A percentile compares a stretch with the other conserved stretches of the same genome.
Conservation (phyloP, 2,888 invertebrate genomes). For the Eupithecia tripunctaria region DNA sequence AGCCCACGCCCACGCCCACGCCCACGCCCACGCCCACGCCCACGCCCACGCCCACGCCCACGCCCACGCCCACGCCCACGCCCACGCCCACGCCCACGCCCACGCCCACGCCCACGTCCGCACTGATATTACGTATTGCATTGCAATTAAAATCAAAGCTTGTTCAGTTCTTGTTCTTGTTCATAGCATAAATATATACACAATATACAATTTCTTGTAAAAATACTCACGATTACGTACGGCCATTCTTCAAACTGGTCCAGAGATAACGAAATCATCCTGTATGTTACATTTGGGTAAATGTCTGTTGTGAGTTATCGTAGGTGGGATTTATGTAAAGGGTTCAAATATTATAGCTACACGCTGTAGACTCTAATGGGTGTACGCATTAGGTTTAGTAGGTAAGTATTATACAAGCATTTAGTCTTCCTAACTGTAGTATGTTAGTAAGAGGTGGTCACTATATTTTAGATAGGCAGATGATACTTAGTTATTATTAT, state of each 20-base stretch:
- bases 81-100: too few species aligned
- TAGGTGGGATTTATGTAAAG: slow-evolving; percentile 30
- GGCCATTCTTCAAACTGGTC: slow-evolving; percentile 11
- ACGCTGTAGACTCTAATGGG: slow-evolving; percentile 21
- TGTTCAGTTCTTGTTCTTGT: too few species aligned
- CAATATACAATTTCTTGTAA: too few species aligned
- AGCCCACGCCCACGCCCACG: too few species aligned
- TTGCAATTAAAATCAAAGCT: not conserved
- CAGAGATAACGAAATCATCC: slow-evolving; percentile 17
- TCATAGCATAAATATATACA: not conserved
- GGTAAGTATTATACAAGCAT: slow-evolving; percentile 6
- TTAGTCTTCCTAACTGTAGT: not conserved
- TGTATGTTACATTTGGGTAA: slow-evolving; percentile 21
- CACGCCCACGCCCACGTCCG: too few species aligned
- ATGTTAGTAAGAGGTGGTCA: not conserved
- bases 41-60: too few species aligned
- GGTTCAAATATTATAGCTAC: slow-evolving; percentile 23
- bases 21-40: too few species aligned
- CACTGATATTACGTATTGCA: not conserved
- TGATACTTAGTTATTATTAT: too few species aligned
- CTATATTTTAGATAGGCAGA: not conserved
- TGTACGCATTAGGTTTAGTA: slow-evolving; percentile 21
- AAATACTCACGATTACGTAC: slow-evolving; percentile 8
- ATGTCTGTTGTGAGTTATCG: slow-evolving; percentile 30
- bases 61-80: too few species aligned